Base-by-base conservation (phyloP, 2,797 vertebrate genomes). In the Acanthurus tractus region DNA sequence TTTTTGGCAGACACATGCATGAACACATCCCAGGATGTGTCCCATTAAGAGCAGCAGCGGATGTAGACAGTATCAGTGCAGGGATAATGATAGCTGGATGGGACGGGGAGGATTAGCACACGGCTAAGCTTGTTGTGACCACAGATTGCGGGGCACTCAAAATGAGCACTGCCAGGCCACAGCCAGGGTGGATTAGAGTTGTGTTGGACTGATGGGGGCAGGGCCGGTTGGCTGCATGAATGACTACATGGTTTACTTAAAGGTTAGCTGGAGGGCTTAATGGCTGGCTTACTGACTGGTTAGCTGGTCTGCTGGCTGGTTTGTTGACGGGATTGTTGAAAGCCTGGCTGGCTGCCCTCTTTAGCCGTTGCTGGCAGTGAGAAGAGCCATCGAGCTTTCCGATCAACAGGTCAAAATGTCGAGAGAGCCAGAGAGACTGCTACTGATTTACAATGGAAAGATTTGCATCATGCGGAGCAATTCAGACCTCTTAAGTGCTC, bases 101-200 rank as follows among this genome's bases (percentile, higher is more conserved):
- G 85, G 81, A 86, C 85, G 55, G 81, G 14, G 62, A 63, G 87
- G 90, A 94, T 95, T 95, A 94, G 74, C 76, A 44, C 58, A 36
- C 25, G 45, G 86, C 86, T 93, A 91, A 94, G 79, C 92, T 90
- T 88, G 88, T 92, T 94, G 90, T 94, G 91, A 93, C 88, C 92
- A 92, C 91, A 93, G 93, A 94, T 93, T 92, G 91, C 29, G 17
- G 83, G 71, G 85, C 86, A 89, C 83, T 91, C 54, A 36, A 92
- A 93, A 87, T 89, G 93, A 91, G 86, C 88, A 79, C 50, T 70
- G 76, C 81, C 78, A 44, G 86, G 74, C 74, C 64, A 20, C 1
- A 18, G 71, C 76, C 74, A 72, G 76, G 72, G 48, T 82, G 89
- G 94, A 94, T 94, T 91, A 94, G 75, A 74, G 54, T 22, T 63